Percentiles rank a stretch among this genome's conserved stretches.
phyloP scores from a whole-genome alignment of 2,888 invertebrate genomes.

The Abrostola tripartita region DNA sequence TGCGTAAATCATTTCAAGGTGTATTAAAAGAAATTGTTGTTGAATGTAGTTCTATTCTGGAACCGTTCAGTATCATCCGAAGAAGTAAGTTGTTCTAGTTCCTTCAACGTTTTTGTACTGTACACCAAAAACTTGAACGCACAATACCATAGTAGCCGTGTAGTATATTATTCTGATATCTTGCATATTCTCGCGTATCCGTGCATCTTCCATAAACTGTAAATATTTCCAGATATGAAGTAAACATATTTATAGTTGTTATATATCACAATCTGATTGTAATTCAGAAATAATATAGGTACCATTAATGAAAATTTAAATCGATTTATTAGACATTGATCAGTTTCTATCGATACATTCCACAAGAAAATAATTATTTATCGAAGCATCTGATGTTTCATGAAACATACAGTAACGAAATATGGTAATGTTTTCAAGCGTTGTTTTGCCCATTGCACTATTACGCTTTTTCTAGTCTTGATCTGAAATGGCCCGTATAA shows the following conservation, averaged over 20 bases:
- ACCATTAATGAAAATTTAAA: conserved; percentile 53
- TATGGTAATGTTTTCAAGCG: conserved; percentile 6
- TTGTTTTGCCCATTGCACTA: neutral
- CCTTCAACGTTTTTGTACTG: conserved; percentile 64
- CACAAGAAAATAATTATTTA: conserved; percentile 38
- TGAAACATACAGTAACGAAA: neutral
- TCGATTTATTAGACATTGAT: conserved; percentile 45
- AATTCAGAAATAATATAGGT: conserved; percentile 47
- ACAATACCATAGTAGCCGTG: conserved; percentile 61
- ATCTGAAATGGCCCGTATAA: neutral
- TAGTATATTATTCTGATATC: conserved; percentile 45
- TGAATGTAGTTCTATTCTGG: conserved; percentile 35
- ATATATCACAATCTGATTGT: conserved; percentile 61
- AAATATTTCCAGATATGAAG: conserved; percentile 66
- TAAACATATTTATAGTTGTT: conserved; percentile 60
- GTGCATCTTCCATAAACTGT: conserved; percentile 67
- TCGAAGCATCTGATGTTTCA: conserved; percentile 8
- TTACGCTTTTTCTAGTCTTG: neutral
- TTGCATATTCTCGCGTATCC: conserved; percentile 52
- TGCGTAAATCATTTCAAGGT: conserved; percentile 65
- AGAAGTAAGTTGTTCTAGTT: conserved; percentile 60
- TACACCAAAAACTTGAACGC: conserved; percentile 63
- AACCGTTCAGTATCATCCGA: conserved; percentile 34
- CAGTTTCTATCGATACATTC: conserved; percentile 56
- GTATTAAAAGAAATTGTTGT: conserved; percentile 30